A percentile compares a stretch with the other conserved stretches of the same genome.
phyloP scores from a whole-genome alignment of 2,113 vertebrate species.

The Leucopsar rothschildi region DNA sequence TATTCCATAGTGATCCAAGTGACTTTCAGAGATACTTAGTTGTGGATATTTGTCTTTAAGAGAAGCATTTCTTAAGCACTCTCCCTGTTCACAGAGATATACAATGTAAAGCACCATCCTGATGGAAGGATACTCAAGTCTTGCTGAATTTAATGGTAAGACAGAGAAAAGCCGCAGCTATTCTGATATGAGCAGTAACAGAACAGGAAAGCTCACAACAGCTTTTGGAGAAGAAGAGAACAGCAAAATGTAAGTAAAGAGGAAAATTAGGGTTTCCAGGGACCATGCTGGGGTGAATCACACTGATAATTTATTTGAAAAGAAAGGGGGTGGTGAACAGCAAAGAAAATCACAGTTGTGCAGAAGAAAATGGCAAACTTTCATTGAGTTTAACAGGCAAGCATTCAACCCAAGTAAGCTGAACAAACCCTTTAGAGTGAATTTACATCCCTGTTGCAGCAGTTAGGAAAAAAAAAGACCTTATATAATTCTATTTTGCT shows the following conservation, averaged over 20 bases:
- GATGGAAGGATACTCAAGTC: background rate
- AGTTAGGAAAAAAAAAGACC: background rate
- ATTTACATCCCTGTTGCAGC: background rate
- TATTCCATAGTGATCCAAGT: background rate
- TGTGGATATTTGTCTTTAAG: background rate
- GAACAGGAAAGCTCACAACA: background rate
- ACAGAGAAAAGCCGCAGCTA: background rate
- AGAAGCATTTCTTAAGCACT: background rate
- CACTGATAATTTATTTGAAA: slow-evolving; percentile 5
- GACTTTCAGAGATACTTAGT: background rate
- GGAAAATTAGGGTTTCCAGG: background rate
- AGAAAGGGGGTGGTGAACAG: background rate
- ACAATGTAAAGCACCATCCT: background rate
- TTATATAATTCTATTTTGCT: background rate
- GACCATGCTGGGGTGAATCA: background rate
- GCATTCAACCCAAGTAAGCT: slow-evolving; percentile 5
- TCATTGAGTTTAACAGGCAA: background rate
- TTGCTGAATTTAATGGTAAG: background rate
- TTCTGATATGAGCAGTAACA: background rate
- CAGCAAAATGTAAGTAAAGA: background rate
- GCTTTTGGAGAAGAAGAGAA: background rate
- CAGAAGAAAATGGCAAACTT: background rate
- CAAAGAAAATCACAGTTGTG: background rate
- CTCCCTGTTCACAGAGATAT: background rate
- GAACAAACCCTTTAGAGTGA: background rate